Percentiles rank a stretch among this genome's conserved stretches.
phyloP scores from a whole-genome alignment of 2,888 invertebrate species.

The Drosophila nigricruria region DNA sequence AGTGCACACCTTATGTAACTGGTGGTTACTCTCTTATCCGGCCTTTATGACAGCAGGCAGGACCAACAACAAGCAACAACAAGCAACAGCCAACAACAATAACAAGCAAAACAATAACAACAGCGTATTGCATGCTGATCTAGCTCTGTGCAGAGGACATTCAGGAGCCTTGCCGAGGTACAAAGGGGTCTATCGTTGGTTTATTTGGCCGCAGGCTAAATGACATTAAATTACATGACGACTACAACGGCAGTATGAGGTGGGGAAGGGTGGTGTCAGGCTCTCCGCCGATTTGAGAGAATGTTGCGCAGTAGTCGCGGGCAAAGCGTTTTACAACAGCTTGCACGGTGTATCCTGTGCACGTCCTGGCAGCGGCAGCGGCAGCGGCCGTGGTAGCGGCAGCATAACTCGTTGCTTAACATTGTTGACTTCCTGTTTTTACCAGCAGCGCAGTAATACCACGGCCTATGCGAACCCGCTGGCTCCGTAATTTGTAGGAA shows the following conservation, averaged over 20 bases:
- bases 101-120: conserved; percentile 34
- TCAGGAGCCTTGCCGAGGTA: conserved; percentile 30
- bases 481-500: conserved; percentile 76
- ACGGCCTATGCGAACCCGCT: conserved; percentile 40
- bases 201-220: conserved; percentile 82
- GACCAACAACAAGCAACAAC: conserved; percentile 12
- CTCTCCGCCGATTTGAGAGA: conserved; percentile 55
- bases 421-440: conserved; percentile 77
- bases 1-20: conserved; percentile 34
- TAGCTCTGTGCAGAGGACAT: conserved; percentile 22
- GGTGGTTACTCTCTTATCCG: conserved; percentile 34
- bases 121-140: conserved; percentile 48
- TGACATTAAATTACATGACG: conserved; percentile 81
- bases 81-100: conserved; percentile 21
- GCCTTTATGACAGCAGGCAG: conserved; percentile 16
- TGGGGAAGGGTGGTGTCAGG: conserved; percentile 5
- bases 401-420: conserved; percentile 53
- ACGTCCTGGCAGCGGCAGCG: conserved; percentile 71
- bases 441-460: conserved; percentile 33
- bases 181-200: conserved; percentile 63
- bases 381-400: conserved; percentile 38
- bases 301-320: conserved; percentile 48
- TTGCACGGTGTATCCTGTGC: conserved; percentile 80
- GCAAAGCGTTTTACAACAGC: conserved; percentile 82
- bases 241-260: conserved; percentile 48